A percentile compares a stretch with the other conserved stretches of the same genome.
Evolutionary conservation across 92 coral and sea anemone genomes (phyloP).

Genomic region (Bergia sp.): DNA sequence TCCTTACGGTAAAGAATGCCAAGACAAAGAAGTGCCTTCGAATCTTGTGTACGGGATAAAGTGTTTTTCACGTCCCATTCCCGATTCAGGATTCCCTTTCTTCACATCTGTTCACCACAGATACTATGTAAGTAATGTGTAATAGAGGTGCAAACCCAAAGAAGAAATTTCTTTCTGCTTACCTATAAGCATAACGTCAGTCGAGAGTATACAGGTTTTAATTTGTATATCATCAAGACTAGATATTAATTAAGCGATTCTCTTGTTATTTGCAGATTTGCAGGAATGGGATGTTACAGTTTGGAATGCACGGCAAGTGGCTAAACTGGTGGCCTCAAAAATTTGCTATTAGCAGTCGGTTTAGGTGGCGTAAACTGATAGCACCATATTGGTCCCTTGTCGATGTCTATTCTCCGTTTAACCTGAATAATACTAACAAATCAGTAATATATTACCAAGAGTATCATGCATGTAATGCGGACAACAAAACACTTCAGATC

Average conservation of each 20-base stretch:
- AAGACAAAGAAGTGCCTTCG: constrained; percentile 35
- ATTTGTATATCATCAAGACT: too few species aligned
- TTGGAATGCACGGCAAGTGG: constrained; percentile 6
- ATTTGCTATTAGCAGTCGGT: constrained; percentile 13
- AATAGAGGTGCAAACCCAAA: too few species aligned
- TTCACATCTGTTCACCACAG: constrained; percentile 36
- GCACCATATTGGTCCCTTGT: constrained; percentile 57
- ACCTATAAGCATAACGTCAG: too few species aligned
- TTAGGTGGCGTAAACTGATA: constrained; percentile 26
- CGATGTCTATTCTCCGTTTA: constrained; percentile 33
- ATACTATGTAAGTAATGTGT: constrained; percentile 51
- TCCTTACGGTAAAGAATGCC: constrained; percentile 38
- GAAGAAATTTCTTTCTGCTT: too few species aligned
- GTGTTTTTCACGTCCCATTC: constrained; percentile 19
- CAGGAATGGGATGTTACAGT: constrained; percentile 56
- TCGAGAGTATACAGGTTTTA: too few species aligned
- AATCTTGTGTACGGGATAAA: constrained; percentile 5
- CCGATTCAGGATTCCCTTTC: constrained; percentile 58
- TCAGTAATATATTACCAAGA: constrained; percentile 55
- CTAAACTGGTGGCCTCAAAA: constrained; percentile 40
- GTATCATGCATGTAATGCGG: constrained; percentile 20
- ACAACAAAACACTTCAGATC: constrained; percentile 25
- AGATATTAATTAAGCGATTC: not conserved
- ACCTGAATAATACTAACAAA: not conserved
- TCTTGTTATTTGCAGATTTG: constrained; percentile 40